Conservation (phyloP, 2,113 vertebrate species). For the Gallinago undulata region DNA sequence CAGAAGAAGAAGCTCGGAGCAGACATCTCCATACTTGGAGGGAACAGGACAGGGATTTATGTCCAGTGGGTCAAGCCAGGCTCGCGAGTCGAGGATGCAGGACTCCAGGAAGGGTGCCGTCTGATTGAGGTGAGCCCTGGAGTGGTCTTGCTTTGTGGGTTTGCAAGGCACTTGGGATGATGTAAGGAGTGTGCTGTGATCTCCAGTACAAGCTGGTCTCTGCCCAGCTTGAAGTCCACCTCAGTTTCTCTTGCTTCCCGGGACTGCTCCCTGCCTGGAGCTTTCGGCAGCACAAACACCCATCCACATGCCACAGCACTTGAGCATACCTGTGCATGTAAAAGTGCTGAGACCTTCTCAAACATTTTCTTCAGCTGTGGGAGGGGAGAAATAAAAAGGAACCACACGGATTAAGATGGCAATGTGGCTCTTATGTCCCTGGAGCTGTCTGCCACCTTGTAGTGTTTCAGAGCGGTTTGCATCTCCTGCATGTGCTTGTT, state of each 20-base stretch:
- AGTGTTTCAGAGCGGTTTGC: background rate
- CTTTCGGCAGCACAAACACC: background rate
- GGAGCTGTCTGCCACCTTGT: background rate
- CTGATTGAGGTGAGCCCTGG: constrained; percentile 80
- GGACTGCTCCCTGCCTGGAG: background rate
- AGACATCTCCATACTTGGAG: constrained; percentile 80
- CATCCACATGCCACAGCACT: background rate
- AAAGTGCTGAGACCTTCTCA: background rate
- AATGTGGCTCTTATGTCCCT: background rate
- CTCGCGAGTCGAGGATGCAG: constrained; percentile 78
- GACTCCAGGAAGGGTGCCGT: constrained; percentile 81
- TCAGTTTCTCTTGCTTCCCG: background rate
- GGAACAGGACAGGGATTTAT: constrained; percentile 83
- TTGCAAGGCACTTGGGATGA: background rate
- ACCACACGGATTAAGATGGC: background rate
- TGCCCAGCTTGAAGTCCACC: background rate
- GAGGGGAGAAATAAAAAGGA: background rate
- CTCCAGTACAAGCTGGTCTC: background rate
- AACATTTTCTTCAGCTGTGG: background rate
- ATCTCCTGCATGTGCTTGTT: background rate
- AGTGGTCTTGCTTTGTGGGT: background rate
- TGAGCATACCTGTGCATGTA: background rate
- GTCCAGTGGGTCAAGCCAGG: constrained; percentile 83
- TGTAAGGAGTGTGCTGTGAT: background rate
- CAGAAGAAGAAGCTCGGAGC: constrained; percentile 73